phyloP scores from a whole-genome alignment of 2,888 invertebrate species.

The Diarsia mendica region DNA sequence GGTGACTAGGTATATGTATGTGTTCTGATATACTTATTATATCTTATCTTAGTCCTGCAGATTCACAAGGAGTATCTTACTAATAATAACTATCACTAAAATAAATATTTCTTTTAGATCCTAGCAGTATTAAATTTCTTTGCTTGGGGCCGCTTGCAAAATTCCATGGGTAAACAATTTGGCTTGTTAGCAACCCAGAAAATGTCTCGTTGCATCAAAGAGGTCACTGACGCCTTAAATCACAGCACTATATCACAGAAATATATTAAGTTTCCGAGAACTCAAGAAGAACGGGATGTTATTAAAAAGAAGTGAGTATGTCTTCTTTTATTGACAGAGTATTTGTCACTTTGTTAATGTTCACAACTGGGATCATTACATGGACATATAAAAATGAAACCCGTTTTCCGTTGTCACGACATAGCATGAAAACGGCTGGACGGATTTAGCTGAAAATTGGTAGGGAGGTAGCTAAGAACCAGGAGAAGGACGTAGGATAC shows the following conservation, averaged over 20 bases:
- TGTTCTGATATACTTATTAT: neutral
- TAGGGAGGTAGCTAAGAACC: too few species aligned
- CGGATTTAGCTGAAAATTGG: too few species aligned
- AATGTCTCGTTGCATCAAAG: constrained; percentile 13
- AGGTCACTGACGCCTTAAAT: constrained; percentile 12
- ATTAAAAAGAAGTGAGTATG: constrained; percentile 10
- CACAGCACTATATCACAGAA: neutral
- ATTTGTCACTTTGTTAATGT: too few species aligned
- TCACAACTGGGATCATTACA: too few species aligned
- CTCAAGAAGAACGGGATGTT: neutral
- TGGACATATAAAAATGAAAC: too few species aligned
- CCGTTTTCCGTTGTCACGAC: too few species aligned
- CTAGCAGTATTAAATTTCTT: constrained; percentile 27
- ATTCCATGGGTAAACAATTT: neutral
- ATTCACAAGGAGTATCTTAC: neutral
- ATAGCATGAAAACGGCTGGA: too few species aligned
- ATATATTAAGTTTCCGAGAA: constrained; percentile 6
- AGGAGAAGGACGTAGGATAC: too few species aligned
- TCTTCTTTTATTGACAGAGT: too few species aligned
- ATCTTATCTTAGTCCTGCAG: neutral
- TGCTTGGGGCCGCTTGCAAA: constrained; percentile 26
- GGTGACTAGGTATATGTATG: neutral
- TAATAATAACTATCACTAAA: neutral
- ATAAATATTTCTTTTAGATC: constrained; percentile 6
- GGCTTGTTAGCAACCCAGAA: neutral